Conservation (phyloP, 2,888 invertebrate genomes). For the Hirtodrosophila histrioides region DNA sequence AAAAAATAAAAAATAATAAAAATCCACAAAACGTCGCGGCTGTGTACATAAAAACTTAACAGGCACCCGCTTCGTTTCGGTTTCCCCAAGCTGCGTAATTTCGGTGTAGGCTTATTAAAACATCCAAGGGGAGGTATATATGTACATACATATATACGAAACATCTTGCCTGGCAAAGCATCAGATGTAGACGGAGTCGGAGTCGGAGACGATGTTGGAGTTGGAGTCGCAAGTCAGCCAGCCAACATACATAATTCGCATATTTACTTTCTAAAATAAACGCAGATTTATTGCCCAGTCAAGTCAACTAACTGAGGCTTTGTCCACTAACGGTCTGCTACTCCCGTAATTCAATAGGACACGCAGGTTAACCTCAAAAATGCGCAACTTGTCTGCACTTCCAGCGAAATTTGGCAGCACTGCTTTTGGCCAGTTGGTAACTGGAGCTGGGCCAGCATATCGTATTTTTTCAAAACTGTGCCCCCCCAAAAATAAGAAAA, state of each 20-base stretch:
- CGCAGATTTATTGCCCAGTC: constrained; percentile 60
- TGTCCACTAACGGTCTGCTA: constrained; percentile 63
- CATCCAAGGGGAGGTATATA: constrained; percentile 34
- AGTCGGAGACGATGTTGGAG: constrained; percentile 22
- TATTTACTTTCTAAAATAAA: constrained; percentile 64
- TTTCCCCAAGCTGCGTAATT: constrained; percentile 48
- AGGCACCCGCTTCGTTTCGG: constrained; percentile 39
- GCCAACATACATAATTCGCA: constrained; percentile 42
- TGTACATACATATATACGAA: no score
- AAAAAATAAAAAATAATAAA: constrained; percentile 23
- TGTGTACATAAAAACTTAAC: constrained; percentile 75
- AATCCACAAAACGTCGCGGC: constrained; percentile 75
- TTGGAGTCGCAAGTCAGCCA: constrained; percentile 12
- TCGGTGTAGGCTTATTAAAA: constrained; percentile 67
- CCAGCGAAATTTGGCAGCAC: constrained; percentile 66
- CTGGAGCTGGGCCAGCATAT: constrained; percentile 52
- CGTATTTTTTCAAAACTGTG: constrained; percentile 55
- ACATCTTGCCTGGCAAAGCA: no score
- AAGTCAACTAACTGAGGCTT: constrained; percentile 33
- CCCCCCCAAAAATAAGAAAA: constrained; percentile 9
- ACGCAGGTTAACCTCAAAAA: constrained; percentile 58
- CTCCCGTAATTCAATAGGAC: constrained; percentile 67
- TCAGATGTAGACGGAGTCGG: background rate
- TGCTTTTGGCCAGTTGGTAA: constrained; percentile 51
- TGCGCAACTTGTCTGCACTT: constrained; percentile 62